Evolutionary conservation across 2,113 vertebrate genomes (phyloP).

Genomic region (Heterocephalus glaber): DNA sequence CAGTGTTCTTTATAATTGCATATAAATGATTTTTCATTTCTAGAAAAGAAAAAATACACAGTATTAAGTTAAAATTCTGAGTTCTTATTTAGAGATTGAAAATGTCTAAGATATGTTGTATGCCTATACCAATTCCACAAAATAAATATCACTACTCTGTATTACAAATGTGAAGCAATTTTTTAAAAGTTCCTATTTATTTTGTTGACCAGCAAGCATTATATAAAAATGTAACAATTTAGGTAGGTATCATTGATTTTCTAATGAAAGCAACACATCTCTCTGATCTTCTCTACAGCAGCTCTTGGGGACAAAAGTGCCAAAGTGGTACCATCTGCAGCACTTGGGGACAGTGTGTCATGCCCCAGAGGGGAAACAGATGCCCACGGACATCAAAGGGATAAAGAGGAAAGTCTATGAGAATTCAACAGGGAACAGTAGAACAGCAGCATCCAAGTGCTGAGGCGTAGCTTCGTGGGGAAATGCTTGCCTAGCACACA

Average conservation of each 20-base stretch:
- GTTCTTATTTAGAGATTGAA: slow-evolving; percentile 44
- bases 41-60: slow-evolving; percentile 88
- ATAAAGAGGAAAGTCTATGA: slow-evolving; percentile 38
- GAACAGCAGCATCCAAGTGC: not conserved
- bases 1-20: slow-evolving; percentile 99
- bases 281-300: slow-evolving; percentile 26
- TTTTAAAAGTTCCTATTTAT: slow-evolving; percentile 35
- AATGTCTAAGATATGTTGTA: not conserved
- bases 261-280: not conserved
- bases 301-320: not conserved
- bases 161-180: not conserved
- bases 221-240: slow-evolving; percentile 46
- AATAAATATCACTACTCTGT: not conserved
- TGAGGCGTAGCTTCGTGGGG: not conserved
- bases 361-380: slow-evolving; percentile 42
- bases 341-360: slow-evolving; percentile 4
- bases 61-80: slow-evolving; percentile 77
- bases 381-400: slow-evolving; percentile 30
- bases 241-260: not conserved
- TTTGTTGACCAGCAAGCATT: slow-evolving; percentile 50
- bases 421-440: slow-evolving; percentile 39
- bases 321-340: not conserved
- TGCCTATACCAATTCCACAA: not conserved
- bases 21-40: slow-evolving; percentile 99
- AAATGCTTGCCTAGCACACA: not conserved